A percentile compares a stretch with the other conserved stretches of the same genome.
Conservation (phyloP, 2,113 vertebrate genomes). For the Henicopernis longicauda region DNA sequence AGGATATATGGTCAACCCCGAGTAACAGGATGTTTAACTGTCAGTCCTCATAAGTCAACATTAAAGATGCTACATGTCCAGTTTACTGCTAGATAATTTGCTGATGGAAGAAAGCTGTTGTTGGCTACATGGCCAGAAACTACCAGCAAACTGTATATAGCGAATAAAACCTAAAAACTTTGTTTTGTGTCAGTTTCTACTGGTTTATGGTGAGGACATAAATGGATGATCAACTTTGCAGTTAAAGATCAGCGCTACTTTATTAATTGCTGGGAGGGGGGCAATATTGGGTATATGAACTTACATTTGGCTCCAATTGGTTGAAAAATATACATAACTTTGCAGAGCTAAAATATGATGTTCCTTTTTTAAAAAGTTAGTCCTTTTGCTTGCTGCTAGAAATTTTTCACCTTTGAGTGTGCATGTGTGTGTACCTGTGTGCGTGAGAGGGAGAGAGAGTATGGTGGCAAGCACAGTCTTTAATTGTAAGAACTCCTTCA, state of each 20-base stretch:
- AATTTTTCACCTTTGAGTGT: neutral
- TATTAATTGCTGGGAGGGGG: neutral
- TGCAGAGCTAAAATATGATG: neutral
- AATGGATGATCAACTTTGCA: neutral
- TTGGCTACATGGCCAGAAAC: neutral
- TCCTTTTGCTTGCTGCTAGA: neutral
- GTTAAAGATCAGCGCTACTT: neutral
- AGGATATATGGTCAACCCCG: neutral
- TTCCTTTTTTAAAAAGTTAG: neutral
- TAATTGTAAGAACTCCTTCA: neutral
- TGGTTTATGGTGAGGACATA: neutral
- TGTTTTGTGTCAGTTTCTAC: neutral
- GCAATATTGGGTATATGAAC: neutral
- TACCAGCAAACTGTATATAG: neutral
- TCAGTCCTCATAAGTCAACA: constrained; percentile 47
- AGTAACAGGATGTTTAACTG: constrained; percentile 3
- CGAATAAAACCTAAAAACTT: neutral
- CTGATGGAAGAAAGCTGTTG: neutral
- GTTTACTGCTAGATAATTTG: constrained; percentile 28
- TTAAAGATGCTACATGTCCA: constrained; percentile 32
- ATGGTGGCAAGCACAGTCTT: neutral
- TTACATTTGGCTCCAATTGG: neutral
- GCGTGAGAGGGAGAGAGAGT: neutral
- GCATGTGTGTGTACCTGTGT: accelerated
- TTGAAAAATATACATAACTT: neutral